phyloP scores from a whole-genome alignment of 2,797 vertebrate species.

The Menidia menidia region DNA sequence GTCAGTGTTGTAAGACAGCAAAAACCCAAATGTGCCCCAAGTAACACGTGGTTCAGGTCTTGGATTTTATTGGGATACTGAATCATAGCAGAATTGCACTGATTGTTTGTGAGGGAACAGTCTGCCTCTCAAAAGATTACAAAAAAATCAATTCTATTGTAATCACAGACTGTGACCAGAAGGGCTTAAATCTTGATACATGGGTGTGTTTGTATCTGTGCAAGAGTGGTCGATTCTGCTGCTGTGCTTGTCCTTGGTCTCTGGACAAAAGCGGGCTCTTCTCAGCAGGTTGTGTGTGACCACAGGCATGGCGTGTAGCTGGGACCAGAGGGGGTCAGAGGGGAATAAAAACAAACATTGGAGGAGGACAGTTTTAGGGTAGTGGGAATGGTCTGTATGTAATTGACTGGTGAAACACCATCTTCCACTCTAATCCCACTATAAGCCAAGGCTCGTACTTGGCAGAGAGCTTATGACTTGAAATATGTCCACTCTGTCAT shows the following conservation, averaged over 20 bases:
- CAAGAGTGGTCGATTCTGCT: slow-evolving; percentile 27
- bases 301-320: slow-evolving; percentile 38
- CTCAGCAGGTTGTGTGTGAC: slow-evolving; percentile 51
- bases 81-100: slow-evolving; percentile 59
- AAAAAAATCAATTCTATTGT: slow-evolving; percentile 69
- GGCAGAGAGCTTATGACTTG: slow-evolving; percentile 36
- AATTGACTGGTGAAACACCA: slow-evolving; percentile 63
- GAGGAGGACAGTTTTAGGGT: slow-evolving; percentile 47
- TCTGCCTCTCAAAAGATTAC: slow-evolving; percentile 65
- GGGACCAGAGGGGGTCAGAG: slow-evolving; percentile 30
- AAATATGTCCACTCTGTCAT: slow-evolving; percentile 49
- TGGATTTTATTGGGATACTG: slow-evolving; percentile 57
- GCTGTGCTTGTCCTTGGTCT: slow-evolving; percentile 41
- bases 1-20: slow-evolving; percentile 48
- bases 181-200: slow-evolving; percentile 49
- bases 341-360: slow-evolving; percentile 62
- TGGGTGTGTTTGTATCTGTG: slow-evolving; percentile 14
- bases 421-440: slow-evolving; percentile 56
- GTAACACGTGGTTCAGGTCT: slow-evolving; percentile 37
- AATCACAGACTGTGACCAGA: slow-evolving; percentile 60
- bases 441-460: slow-evolving; percentile 53
- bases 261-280: slow-evolving; percentile 42
- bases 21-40: slow-evolving; percentile 28
- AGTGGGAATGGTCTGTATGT: slow-evolving; percentile 51
- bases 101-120: slow-evolving; percentile 57